Conservation (phyloP, 2,888 invertebrate genomes). For the Scaptomyza cyrtandrae region DNA sequence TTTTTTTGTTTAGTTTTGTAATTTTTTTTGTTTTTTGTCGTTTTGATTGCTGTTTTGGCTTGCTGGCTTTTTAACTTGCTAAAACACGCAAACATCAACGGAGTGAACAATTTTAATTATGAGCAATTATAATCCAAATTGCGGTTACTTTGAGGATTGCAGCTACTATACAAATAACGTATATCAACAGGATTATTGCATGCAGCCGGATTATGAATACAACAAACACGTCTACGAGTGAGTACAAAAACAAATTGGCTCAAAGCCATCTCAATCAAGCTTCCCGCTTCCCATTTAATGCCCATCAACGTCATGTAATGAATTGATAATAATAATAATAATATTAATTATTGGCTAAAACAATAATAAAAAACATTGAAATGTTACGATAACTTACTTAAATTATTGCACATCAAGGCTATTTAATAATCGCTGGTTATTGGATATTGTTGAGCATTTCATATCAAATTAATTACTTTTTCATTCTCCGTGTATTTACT, state of each 20-base stretch:
- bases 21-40: slow-evolving; percentile 6
- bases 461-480: no score
- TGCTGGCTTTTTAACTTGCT: slow-evolving; percentile 15
- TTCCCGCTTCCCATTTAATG: background rate
- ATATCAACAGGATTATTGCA: slow-evolving; percentile 84
- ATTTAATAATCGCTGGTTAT: background rate
- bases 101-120: slow-evolving; percentile 68
- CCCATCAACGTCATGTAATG: slow-evolving; percentile 18
- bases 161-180: slow-evolving; percentile 81
- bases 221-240: slow-evolving; percentile 83
- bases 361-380: background rate
- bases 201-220: slow-evolving; percentile 84
- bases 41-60: slow-evolving; percentile 5
- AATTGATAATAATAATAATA: slow-evolving; percentile 34
- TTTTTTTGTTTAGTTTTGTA: slow-evolving; percentile 1
- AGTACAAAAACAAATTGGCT: slow-evolving; percentile 61
- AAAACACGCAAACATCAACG: slow-evolving; percentile 38
- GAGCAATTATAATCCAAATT: slow-evolving; percentile 84
- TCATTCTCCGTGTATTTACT: no score
- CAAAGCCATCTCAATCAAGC: slow-evolving; percentile 7
- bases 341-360: background rate
- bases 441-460: no score
- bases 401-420: background rate
- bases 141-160: slow-evolving; percentile 84
- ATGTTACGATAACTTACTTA: background rate